Percentiles rank a stretch among this genome's conserved stretches.
These are phyloP conservation scores for Pectinophora gossypiella DNA, from an alignment of 1,140 invertebrate species.

Conservation along the genomic window DNA sequence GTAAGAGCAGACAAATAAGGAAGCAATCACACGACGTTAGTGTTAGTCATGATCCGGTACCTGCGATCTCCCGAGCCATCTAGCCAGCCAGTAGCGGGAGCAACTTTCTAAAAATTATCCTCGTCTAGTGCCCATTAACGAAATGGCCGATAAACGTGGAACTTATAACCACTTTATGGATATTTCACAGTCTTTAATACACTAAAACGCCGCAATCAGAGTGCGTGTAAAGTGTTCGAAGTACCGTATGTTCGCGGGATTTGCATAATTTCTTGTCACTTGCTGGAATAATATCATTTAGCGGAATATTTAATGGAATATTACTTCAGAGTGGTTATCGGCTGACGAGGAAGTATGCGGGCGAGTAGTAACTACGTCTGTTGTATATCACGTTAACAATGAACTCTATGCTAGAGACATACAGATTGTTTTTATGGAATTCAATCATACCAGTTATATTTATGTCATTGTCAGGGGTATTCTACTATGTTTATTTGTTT, in stretches of 20 bases:
- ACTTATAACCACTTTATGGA: conserved; percentile 13
- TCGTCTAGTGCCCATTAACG: conserved; percentile 20
- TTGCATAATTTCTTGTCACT: conserved; percentile 21
- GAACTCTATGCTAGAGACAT: too few species aligned
- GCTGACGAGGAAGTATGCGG: too few species aligned
- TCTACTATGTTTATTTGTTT: too few species aligned
- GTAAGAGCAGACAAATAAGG: background rate
- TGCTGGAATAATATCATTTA: conserved; percentile 15
- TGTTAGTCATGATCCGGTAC: background rate
- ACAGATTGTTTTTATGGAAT: too few species aligned
- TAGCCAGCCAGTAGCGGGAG: conserved; percentile 7
- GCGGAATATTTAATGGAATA: too few species aligned
- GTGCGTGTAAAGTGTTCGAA: conserved; percentile 18
- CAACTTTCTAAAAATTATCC: conserved; percentile 26
- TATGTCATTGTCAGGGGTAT: too few species aligned
- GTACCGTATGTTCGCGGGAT: conserved; percentile 17
- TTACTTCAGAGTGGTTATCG: too few species aligned
- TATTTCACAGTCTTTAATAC: conserved; percentile 15
- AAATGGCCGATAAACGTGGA: conserved; percentile 22
- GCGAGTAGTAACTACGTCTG: too few species aligned
- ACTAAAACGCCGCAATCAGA: conserved; percentile 11
- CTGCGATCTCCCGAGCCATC: background rate
- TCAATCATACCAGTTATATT: too few species aligned
- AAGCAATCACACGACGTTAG: conserved; percentile 1
- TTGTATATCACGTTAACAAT: too few species aligned